Percentiles rank a stretch among this genome's conserved stretches.
Conservation (phyloP, 2,888 invertebrate genomes). For the Hetaerina titia region DNA sequence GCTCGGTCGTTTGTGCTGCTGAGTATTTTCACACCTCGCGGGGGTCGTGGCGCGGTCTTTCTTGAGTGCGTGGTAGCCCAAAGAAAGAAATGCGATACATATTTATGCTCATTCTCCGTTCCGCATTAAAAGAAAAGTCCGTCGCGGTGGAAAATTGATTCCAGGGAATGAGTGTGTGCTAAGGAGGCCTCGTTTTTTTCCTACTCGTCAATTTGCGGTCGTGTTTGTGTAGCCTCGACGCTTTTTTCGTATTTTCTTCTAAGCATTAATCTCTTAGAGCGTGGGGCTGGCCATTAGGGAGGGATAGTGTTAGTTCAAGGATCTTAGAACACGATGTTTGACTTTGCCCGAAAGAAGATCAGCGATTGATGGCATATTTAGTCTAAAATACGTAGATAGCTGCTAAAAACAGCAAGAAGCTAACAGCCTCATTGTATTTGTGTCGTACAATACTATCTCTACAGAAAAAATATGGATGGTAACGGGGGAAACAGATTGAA, state of each 20-base stretch:
- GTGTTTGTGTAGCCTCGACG: not conserved
- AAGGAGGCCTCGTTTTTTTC: not conserved
- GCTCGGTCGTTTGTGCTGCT: not conserved
- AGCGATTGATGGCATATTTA: too few species aligned
- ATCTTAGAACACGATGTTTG: not conserved
- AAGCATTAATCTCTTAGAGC: not conserved
- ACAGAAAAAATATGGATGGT: too few species aligned
- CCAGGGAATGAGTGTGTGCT: not conserved
- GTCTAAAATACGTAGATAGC: too few species aligned
- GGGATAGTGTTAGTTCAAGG: not conserved
- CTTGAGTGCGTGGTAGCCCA: not conserved
- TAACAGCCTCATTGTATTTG: too few species aligned
- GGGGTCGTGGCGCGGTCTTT: not conserved
- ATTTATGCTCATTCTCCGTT: slow-evolving; percentile 26
- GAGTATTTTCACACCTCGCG: slow-evolving; percentile 27
- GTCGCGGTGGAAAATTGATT: slow-evolving; percentile 4
- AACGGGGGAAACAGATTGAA: too few species aligned
- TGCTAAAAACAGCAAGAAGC: too few species aligned
- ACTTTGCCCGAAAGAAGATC: not conserved
- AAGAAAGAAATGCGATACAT: slow-evolving; percentile 27
- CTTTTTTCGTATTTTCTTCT: not conserved
- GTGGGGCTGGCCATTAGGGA: not conserved
- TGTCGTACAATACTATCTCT: too few species aligned
- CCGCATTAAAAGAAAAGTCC: slow-evolving; percentile 11
- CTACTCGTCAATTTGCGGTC: slow-evolving; percentile 3